Evolutionary conservation across 2,888 invertebrate species (phyloP), one percentile per base, ranked within the genome.

Genomic region (Tanaodytes sp.): DNA sequence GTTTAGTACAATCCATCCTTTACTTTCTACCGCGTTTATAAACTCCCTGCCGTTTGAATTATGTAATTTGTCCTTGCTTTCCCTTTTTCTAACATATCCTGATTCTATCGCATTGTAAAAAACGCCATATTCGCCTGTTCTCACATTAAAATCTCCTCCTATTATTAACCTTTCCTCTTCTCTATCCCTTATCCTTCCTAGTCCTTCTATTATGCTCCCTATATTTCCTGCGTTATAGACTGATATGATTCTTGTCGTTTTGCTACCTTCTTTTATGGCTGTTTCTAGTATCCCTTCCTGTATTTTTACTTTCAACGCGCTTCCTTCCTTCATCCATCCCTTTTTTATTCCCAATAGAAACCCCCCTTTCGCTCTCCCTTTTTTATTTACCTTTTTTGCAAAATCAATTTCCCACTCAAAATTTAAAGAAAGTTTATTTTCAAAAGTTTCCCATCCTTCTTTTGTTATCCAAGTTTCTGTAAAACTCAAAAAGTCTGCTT

Each of bases 1-100:
- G 58, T 42, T 72, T 67, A 12, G 61, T 15, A 8, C 65, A 57
- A 8, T 39, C 18, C 64, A 63, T 52, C 6, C 37, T 23, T 49
- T 49, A 1, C 23, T 15, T 23, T 49, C 49, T 37, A 49, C 12
- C 14, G 36, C 18, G 9, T 48, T 39, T 15, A 71, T 15, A 11
- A 72, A 36, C 2, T 51, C 18, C 14, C 9, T 39, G n/a, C 68
- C 65, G 16, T 62, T 59, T 27, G 12, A 19, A 30, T 39, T 42
- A n/a, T 19, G 23, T 27, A 40, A 8, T 40, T 30, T 64, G 16
- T 64, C 45, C 30, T 39, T 42, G n/a, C 31, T 45, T 23, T 20
- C 16, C 15, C 57, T 48, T 33, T 43, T 33, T 12, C 11, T 45
- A 30, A 18, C 40, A 23, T 23, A 23, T 5, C 8, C 23, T 5